Evolutionary conservation across 2,888 invertebrate species (phyloP).

Genomic region (Caenorhabditis sp.): DNA sequence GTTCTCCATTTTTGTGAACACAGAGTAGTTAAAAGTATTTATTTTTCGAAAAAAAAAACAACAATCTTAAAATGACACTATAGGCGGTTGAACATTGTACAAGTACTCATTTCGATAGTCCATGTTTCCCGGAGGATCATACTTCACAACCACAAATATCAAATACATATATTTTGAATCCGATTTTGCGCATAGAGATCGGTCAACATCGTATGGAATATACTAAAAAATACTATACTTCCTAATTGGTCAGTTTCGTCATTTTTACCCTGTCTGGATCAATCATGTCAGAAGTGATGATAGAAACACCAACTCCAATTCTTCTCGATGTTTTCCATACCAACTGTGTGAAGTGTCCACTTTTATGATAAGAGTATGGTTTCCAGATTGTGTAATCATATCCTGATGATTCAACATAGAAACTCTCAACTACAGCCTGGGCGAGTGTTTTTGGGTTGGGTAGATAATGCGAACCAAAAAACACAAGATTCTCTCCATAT

Average conservation of each 20-base stretch:
- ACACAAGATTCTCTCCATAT: conserved; percentile 66
- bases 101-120: conserved; percentile 46
- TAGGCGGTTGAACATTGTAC: conserved; percentile 45
- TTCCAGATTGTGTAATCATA: conserved; percentile 57
- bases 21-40: no score
- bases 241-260: no score
- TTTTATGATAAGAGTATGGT: conserved; percentile 48
- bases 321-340: conserved; percentile 56
- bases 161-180: conserved; percentile 27
- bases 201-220: background rate
- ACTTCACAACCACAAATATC: conserved; percentile 61
- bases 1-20: no score
- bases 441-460: conserved; percentile 54
- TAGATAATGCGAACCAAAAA: conserved; percentile 50
- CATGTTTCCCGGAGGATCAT: conserved; percentile 62
- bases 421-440: conserved; percentile 57
- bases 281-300: conserved; percentile 32
- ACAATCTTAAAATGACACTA: no score
- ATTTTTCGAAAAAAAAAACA: no score
- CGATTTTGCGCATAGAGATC: conserved; percentile 25
- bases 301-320: conserved; percentile 63
- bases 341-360: conserved; percentile 66
- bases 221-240: no score
- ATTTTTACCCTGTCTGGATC: no score
- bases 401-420: conserved; percentile 60